Conservation (phyloP, 2,113 vertebrate genomes). For the Machaerirhynchus nigripectus region DNA sequence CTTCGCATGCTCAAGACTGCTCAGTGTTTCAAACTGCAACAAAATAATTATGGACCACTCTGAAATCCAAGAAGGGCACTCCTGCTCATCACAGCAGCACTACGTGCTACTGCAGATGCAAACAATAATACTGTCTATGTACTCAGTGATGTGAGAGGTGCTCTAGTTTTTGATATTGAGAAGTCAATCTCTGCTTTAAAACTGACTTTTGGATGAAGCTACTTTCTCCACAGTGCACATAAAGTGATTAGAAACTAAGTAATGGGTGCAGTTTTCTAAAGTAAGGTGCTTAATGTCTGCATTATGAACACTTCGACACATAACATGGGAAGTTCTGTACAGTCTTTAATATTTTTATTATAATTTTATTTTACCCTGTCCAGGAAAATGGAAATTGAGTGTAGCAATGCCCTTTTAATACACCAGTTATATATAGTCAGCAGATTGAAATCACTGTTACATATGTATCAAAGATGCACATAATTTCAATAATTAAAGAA, state of each 20-base stretch:
- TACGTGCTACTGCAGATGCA: neutral
- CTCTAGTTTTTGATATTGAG: neutral
- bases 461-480: neutral
- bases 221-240: neutral
- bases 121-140: neutral
- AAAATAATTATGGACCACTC: neutral
- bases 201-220: neutral
- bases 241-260: neutral
- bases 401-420: neutral
- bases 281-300: neutral
- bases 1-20: neutral
- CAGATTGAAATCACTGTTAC: neutral
- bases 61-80: neutral
- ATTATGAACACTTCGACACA: neutral
- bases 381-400: neutral
- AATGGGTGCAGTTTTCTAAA: neutral
- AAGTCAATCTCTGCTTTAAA: neutral
- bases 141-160: neutral
- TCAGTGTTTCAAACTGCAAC: neutral
- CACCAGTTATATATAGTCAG: neutral
- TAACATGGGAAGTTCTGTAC: neutral
- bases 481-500: neutral
- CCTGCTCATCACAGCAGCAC: no score
- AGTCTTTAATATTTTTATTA: neutral
- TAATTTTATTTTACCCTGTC: neutral